phyloP scores from a whole-genome alignment of 2,888 invertebrate genomes.

The Antitype chi region DNA sequence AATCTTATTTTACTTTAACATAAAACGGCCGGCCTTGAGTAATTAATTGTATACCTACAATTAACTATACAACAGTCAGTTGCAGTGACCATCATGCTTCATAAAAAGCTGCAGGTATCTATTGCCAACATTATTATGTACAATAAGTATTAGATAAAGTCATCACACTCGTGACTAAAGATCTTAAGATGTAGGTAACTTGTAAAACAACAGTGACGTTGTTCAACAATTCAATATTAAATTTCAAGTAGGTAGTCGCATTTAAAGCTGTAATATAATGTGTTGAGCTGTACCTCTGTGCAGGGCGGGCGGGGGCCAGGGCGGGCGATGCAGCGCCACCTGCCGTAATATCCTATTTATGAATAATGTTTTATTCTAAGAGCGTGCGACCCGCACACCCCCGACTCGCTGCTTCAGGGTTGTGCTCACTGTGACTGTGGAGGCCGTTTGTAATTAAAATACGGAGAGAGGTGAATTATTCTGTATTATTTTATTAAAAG shows the following conservation, averaged over 20 bases:
- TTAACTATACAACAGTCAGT: not conserved
- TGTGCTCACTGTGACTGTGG: constrained; percentile 57
- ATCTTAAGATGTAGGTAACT: not conserved
- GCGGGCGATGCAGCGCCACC: constrained; percentile 70
- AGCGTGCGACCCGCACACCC: constrained; percentile 83
- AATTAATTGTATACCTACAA: not conserved
- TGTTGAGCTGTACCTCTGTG: constrained; percentile 53
- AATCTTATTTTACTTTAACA: not conserved
- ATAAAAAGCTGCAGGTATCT: not conserved
- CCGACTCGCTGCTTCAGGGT: constrained; percentile 68
- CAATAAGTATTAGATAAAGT: not conserved
- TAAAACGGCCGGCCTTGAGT: not conserved
- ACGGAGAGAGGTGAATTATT: not conserved
- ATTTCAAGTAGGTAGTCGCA: constrained; percentile 31
- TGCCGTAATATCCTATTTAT: constrained; percentile 89
- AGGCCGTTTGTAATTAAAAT: constrained; percentile 22
- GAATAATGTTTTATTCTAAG: constrained; percentile 91
- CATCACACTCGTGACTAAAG: not conserved
- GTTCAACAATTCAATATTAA: constrained; percentile 36
- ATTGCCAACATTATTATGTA: not conserved
- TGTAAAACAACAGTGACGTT: not conserved
- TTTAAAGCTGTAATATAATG: constrained; percentile 48
- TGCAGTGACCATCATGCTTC: not conserved
- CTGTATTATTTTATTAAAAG: not conserved
- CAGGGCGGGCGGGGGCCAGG: constrained; percentile 56